phyloP scores from a whole-genome alignment of 2,888 invertebrate species.

The Nemotelus nigrinus region DNA sequence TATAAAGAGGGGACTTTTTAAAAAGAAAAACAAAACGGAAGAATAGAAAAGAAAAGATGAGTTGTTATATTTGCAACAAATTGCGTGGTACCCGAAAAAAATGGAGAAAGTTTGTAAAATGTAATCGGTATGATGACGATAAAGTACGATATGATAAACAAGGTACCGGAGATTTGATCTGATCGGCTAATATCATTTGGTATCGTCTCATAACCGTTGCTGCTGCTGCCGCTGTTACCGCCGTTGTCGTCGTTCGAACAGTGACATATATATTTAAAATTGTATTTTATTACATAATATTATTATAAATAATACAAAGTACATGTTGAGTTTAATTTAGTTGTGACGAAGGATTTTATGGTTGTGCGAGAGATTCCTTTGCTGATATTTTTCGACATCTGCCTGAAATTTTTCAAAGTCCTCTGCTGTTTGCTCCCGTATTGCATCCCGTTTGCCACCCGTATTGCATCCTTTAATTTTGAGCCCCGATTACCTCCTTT shows the following conservation, averaged over 20 bases:
- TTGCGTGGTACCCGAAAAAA: background rate
- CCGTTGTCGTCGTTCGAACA: slow-evolving; percentile 21
- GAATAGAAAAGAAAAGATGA: background rate
- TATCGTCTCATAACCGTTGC: too few species aligned
- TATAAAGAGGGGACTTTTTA: slow-evolving; percentile 3
- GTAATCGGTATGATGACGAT: background rate
- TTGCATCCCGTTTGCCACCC: too few species aligned
- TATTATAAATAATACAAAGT: slow-evolving; percentile 36
- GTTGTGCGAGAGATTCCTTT: too few species aligned
- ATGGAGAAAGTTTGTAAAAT: slow-evolving; percentile 18
- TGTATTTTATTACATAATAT: slow-evolving; percentile 41
- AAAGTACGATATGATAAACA: background rate
- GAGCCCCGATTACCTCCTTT: too few species aligned
- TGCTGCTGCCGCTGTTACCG: background rate
- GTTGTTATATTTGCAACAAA: slow-evolving; percentile 25
- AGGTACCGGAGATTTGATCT: background rate
- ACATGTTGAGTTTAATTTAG: slow-evolving; percentile 11
- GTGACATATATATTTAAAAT: slow-evolving; percentile 36
- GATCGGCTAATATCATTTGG: background rate
- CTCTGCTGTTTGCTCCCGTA: too few species aligned
- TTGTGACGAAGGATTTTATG: too few species aligned
- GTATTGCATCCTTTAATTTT: too few species aligned
- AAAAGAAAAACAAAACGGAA: slow-evolving; percentile 5
- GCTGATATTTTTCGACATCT: too few species aligned
- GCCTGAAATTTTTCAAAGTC: too few species aligned